Evolutionary conservation across 2,888 invertebrate genomes (phyloP), one percentile per base, ranked within the genome.

Genomic region (Pemphredon lugubris): DNA sequence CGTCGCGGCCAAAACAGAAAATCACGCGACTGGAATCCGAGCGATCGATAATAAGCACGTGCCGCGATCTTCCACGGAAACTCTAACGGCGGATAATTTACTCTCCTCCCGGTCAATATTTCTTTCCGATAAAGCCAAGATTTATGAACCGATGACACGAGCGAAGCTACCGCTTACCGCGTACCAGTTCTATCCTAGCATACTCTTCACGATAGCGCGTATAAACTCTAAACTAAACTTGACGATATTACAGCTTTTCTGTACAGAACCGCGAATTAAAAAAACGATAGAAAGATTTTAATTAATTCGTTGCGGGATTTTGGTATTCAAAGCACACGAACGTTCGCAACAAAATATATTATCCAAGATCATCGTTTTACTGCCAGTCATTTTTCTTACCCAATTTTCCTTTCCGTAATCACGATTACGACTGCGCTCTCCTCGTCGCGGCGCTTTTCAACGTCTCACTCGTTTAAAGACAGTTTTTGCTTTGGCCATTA

Each of bases 331-430:
- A n/a, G n/a, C n/a, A n/a, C n/a, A n/a, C n/a, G n/a, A n/a, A n/a
- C n/a, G n/a, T n/a, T n/a, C n/a, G n/a, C n/a, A n/a, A n/a, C n/a
- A n/a, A n/a, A n/a, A n/a, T n/a, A n/a, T n/a, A n/a, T n/a, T n/a
- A n/a, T n/a, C n/a, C n/a, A n/a, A n/a, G n/a, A n/a, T n/a, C n/a
- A 59, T 66, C 47, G 57, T 65, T 26, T 20, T 9, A 18, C 23
- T 21, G 23, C 16, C 55, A 42, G 5, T n/a, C 23, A 21, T 63
- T 63, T 54, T 54, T 48, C 6, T 20, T 16, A 18, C 1, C 26
- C 30, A 47, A 51, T 39, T 13, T 61, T 54, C 57, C 57, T 57
- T 53, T 34, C 37, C 44, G 60, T 45, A 61, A 63, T 21, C 39
- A 53, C 32, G 55, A 57, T 50, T 42, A 61, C 53, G 32, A 34